phyloP scores from a whole-genome alignment of 2,113 vertebrate species.

The Etheostoma spectabile region DNA sequence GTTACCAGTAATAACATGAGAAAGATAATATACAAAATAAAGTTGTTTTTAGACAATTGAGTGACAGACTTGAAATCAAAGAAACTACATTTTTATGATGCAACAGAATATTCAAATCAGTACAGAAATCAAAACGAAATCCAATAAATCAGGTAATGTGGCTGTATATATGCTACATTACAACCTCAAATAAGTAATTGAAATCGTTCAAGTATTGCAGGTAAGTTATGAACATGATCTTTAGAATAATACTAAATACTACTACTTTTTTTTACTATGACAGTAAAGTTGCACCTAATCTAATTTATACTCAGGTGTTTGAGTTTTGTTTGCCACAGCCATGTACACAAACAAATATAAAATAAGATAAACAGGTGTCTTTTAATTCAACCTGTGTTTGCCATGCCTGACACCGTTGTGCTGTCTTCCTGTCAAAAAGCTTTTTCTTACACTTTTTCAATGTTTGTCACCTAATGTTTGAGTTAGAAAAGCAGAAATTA shows the following conservation, averaged over 20 bases:
- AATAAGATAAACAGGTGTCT: background rate
- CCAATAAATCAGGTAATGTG: background rate
- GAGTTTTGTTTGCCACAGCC: too few species aligned
- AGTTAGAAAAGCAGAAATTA: too few species aligned
- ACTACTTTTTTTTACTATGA: background rate
- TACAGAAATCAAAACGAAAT: background rate
- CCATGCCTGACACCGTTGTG: too few species aligned
- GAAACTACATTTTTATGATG: too few species aligned
- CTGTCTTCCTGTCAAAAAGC: too few species aligned
- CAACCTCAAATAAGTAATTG: background rate
- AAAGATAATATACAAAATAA: background rate
- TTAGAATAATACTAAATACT: too few species aligned
- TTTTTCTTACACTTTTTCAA: too few species aligned
- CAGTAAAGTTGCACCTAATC: background rate
- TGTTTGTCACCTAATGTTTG: too few species aligned
- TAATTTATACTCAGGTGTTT: background rate
- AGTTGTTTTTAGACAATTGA: background rate
- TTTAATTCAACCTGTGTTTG: background rate
- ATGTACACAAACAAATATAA: background rate
- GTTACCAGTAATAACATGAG: background rate
- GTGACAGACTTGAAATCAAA: background rate
- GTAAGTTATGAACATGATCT: background rate
- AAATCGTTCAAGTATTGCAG: background rate
- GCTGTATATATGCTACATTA: background rate
- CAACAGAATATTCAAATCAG: background rate